phyloP scores from a whole-genome alignment of 2,797 vertebrate genomes.

The Danio kyathit region DNA sequence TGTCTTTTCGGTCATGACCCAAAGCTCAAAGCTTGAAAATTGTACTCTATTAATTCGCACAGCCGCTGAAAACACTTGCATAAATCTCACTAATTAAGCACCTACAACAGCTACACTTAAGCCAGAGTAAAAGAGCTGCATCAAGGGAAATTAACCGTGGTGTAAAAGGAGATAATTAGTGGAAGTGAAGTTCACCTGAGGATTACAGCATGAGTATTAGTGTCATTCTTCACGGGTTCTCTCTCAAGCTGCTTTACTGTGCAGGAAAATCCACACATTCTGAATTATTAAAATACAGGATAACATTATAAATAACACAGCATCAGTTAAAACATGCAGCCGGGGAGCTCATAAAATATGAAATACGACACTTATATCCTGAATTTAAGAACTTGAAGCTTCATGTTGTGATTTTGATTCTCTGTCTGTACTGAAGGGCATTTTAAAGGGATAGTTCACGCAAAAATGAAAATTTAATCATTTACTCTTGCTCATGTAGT shows the following conservation, averaged over 20 bases:
- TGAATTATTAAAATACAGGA: conserved; percentile 11
- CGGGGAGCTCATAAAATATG: not conserved
- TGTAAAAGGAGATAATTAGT: not conserved
- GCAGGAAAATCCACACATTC: not conserved
- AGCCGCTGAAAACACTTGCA: not conserved
- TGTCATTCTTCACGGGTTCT: not conserved
- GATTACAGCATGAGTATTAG: not conserved
- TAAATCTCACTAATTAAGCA: not conserved
- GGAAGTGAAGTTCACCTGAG: not conserved
- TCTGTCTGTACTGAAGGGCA: not conserved
- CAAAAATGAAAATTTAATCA: too few species aligned
- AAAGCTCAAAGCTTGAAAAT: too few species aligned
- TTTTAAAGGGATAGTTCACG: too few species aligned
- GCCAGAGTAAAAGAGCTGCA: not conserved
- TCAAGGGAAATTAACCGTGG: not conserved
- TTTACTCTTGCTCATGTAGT: too few species aligned
- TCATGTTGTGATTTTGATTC: not conserved
- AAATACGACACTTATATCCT: not conserved
- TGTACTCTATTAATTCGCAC: not conserved
- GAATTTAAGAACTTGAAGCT: not conserved
- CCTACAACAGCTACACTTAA: not conserved
- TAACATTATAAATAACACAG: not conserved
- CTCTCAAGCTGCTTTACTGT: not conserved
- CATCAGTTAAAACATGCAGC: not conserved
- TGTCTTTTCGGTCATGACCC: too few species aligned